phyloP scores from a whole-genome alignment of 2,113 vertebrate genomes.

The Phyllostomus discolor region DNA sequence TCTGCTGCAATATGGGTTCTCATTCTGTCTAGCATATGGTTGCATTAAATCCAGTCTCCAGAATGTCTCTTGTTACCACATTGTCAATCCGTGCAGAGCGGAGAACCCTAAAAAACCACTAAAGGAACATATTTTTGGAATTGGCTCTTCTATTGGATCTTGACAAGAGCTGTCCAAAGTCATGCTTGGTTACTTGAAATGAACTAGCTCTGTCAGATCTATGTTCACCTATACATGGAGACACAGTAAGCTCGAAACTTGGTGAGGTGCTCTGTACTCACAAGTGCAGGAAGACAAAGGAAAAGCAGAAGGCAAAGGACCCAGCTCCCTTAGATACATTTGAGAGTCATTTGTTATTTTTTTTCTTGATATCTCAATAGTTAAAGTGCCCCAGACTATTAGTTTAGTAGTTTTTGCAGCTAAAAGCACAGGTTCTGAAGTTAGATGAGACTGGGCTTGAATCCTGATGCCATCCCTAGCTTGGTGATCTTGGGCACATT shows the following conservation, averaged over 20 bases:
- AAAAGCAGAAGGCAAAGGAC: conserved; percentile 30
- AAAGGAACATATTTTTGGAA: conserved; percentile 78
- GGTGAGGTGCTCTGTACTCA: conserved; percentile 61
- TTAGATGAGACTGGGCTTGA: not conserved
- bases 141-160: conserved; percentile 73
- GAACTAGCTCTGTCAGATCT: conserved; percentile 75
- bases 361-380: not conserved
- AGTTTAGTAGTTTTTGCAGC: not conserved
- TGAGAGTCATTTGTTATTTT: not conserved
- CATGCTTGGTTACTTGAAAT: conserved; percentile 74
- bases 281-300: conserved; percentile 59
- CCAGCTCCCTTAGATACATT: conserved; percentile 28
- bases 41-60: conserved; percentile 82
- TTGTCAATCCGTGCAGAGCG: conserved; percentile 75
- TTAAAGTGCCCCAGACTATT: not conserved
- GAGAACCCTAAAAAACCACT: conserved; percentile 82
- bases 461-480: not conserved
- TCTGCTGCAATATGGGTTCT: conserved; percentile 82
- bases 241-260: conserved; percentile 49
- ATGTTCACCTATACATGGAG: conserved; percentile 52
- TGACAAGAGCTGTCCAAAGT: conserved; percentile 75
- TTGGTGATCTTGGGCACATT: not conserved
- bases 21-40: conserved; percentile 86
- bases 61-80: conserved; percentile 79
- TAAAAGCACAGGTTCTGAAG: not conserved